phyloP scores from a whole-genome alignment of 2,888 invertebrate species.

The Zeuzera pyrina region DNA sequence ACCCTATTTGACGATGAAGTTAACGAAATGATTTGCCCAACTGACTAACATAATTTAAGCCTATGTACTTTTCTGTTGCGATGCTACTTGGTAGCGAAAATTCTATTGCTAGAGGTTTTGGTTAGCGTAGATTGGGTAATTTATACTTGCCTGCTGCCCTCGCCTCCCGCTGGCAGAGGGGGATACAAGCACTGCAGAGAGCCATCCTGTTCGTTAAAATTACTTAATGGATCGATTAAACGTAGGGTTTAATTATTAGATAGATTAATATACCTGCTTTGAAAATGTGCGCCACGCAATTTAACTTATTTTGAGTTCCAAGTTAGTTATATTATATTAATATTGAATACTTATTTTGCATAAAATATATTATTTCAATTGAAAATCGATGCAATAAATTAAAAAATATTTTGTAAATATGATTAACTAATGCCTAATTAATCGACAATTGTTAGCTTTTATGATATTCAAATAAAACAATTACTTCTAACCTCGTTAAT shows the following conservation, averaged over 20 bases:
- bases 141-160: constrained; percentile 62
- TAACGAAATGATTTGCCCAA: constrained; percentile 41
- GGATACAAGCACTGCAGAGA: constrained; percentile 47
- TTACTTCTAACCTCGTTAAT: constrained; percentile 44
- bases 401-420: background rate
- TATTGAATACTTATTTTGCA: no score
- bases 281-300: no score
- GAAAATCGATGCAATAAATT: background rate
- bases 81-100: constrained; percentile 53
- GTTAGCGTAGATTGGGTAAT: constrained; percentile 69
- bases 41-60: constrained; percentile 45
- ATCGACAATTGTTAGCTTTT: no score
- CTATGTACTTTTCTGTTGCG: constrained; percentile 57
- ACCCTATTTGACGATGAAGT: background rate
- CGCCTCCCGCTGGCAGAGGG: constrained; percentile 30
- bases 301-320: no score
- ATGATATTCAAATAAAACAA: constrained; percentile 31
- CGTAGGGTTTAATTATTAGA: constrained; percentile 45
- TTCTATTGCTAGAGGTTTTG: constrained; percentile 62
- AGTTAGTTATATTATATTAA: no score
- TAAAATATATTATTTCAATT: no score
- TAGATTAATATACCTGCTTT: constrained; percentile 33
- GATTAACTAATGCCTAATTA: no score
- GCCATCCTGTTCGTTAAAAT: constrained; percentile 58
- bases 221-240: constrained; percentile 63